Evolutionary conservation across 2,797 vertebrate species (phyloP).

Genomic region (Enoplosus armatus): DNA sequence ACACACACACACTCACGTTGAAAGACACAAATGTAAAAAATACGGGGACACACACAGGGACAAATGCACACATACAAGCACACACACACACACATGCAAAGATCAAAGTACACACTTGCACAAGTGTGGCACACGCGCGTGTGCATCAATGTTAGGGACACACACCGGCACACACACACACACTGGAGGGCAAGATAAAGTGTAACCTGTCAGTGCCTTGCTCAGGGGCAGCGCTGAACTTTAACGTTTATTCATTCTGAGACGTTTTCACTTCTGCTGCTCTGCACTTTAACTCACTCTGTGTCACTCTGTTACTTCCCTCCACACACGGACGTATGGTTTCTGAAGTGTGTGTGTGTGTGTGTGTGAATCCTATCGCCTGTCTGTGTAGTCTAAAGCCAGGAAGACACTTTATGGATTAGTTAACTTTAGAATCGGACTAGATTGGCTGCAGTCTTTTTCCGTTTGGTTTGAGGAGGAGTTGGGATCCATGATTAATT

Average conservation of each 20-base stretch:
- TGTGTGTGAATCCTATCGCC: not conserved
- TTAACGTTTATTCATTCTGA: constrained; percentile 42
- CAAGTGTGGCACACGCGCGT: not conserved
- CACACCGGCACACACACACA: constrained; percentile 40
- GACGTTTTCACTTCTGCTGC: constrained; percentile 38
- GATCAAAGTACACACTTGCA: constrained; percentile 16
- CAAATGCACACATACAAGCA: not conserved
- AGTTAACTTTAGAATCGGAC: not conserved
- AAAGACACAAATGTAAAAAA: not conserved
- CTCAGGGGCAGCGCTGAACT: constrained; percentile 41
- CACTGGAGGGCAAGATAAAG: constrained; percentile 27
- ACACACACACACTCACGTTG: constrained; percentile 15
- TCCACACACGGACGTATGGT: not conserved
- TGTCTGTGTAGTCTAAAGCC: not conserved
- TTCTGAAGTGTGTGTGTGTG: not conserved
- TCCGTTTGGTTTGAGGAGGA: too few relatives aligned
- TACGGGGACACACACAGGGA: not conserved
- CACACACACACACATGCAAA: constrained; percentile 14
- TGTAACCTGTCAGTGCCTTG: constrained; percentile 35
- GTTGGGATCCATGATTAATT: not conserved
- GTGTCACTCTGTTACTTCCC: not conserved
- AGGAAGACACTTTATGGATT: not conserved
- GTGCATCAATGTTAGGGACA: constrained; percentile 6
- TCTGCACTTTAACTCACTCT: constrained; percentile 24
- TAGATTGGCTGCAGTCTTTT: not conserved